These are phyloP conservation scores for Bhutanitis thaidina DNA, from an alignment of 2,888 invertebrate species.

Conservation along the genomic window DNA sequence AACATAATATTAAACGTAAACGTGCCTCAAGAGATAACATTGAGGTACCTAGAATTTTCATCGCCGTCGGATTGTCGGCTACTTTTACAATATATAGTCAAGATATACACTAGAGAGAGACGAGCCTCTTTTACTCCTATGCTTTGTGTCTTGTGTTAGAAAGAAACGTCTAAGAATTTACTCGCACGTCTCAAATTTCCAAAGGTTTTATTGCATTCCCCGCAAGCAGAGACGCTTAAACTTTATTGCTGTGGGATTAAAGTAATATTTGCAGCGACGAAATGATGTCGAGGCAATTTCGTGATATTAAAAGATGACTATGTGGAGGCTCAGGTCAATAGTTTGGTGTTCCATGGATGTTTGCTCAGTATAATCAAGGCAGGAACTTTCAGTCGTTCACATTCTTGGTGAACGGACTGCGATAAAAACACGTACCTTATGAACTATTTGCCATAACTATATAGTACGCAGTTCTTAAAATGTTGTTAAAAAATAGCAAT, in stretches of 20 bases:
- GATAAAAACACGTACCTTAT: constrained; percentile 65
- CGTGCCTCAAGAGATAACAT: constrained; percentile 72
- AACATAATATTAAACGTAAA: constrained; percentile 70
- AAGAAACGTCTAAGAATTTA: constrained; percentile 64
- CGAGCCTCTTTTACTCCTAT: constrained; percentile 44
- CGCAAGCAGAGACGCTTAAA: constrained; percentile 77
- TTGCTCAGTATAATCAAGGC: constrained; percentile 56
- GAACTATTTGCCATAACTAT: constrained; percentile 57
- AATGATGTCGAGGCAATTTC: constrained; percentile 76
- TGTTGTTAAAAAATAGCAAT: too few relatives aligned
- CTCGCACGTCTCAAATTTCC: constrained; percentile 64
- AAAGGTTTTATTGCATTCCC: constrained; percentile 78
- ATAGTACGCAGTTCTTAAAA: too few relatives aligned
- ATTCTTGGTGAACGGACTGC: constrained; percentile 63
- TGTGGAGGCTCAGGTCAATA: constrained; percentile 68
- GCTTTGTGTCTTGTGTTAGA: constrained; percentile 62
- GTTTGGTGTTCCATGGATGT: constrained; percentile 63
- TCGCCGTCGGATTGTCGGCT: constrained; percentile 66
- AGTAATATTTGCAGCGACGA: constrained; percentile 78
- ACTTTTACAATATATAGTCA: constrained; percentile 71
- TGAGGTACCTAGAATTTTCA: constrained; percentile 76
- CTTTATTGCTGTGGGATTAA: constrained; percentile 78
- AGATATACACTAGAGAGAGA: constrained; percentile 65
- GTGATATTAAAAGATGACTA: constrained; percentile 75
- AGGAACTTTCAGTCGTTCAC: constrained; percentile 59